Evolutionary conservation across 2,797 vertebrate genomes (phyloP).

Genomic region (Anniella stebbinsi): DNA sequence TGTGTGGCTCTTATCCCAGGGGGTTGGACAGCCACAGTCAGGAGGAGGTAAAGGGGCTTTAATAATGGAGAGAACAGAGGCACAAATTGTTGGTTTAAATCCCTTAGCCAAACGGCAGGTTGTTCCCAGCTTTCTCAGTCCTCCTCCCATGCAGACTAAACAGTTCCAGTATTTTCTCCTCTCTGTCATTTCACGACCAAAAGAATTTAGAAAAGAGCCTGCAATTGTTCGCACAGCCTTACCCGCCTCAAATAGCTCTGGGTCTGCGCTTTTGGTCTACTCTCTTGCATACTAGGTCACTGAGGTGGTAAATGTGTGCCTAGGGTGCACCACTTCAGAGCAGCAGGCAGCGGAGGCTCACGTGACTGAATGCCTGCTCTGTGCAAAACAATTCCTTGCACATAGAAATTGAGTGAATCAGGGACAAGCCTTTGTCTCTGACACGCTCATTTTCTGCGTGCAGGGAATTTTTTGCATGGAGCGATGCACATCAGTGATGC

Average conservation of each 20-base stretch:
- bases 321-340: background rate
- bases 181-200: slow-evolving; percentile 45
- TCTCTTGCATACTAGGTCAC: background rate
- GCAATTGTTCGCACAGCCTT: slow-evolving; percentile 43
- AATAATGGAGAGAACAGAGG: slow-evolving; percentile 37
- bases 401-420: background rate
- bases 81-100: slow-evolving; percentile 16
- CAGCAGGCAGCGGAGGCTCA: fast-evolving
- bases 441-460: background rate
- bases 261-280: slow-evolving; percentile 42
- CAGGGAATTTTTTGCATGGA: background rate
- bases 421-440: background rate
- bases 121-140: slow-evolving; percentile 29
- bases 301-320: background rate
- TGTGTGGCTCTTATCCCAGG: background rate
- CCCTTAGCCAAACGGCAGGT: slow-evolving; percentile 31
- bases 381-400: background rate
- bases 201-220: slow-evolving; percentile 64
- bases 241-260: slow-evolving; percentile 55
- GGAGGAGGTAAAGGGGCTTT: fast-evolving
- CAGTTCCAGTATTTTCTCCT: slow-evolving; percentile 63
- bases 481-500: background rate
- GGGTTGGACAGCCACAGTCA: background rate
- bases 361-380: background rate
- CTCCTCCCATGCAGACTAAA: slow-evolving; percentile 67